Evolutionary conservation across 37 sponge, comb jelly and placozoan genomes (phyloP), one percentile per base, ranked within the genome.

Genomic region (Chondrilla cf. caribensis): DNA sequence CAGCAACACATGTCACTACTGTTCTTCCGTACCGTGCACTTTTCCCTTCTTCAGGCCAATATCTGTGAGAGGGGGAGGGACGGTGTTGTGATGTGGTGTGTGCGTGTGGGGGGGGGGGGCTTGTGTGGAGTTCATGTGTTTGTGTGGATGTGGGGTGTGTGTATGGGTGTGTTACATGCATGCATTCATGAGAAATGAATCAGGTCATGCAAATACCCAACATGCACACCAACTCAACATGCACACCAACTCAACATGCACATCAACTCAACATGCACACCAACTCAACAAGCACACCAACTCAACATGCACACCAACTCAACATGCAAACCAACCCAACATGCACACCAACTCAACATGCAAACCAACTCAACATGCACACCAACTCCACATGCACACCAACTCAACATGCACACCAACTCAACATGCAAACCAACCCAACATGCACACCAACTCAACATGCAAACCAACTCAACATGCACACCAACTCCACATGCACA

Each of bases 21-120:
- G 82, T 31, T 42, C 54, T 40, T 2, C 91, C 88, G 77, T 82
- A 81, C 38, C 47, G 85, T 35, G 24, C 33, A 55, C 71, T 79
- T 21, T 81, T 39, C 11, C 85, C 88, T 54, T 70, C 40, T 1
- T 87, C 88, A 29, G 91, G 91, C 91, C 91, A 91, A 44, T 91
- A 87, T 43, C 88, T 87, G 78, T 19, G 37, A 21, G 0, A 37
- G 39, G 7, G 58, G 21, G 44, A 22, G 8, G 21, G 43, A 73
- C 11, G 76, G n/a, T n/a, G n/a, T n/a, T n/a, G n/a, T n/a, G n/a
- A n/a, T n/a, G n/a, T n/a, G n/a, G n/a, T n/a, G n/a, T n/a, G n/a
- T n/a, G n/a, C n/a, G n/a, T n/a, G n/a, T n/a, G n/a, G n/a, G n/a
- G n/a, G n/a, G n/a, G n/a, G n/a, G n/a, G n/a, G n/a, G n/a, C n/a